Evolutionary conservation across 2,888 invertebrate genomes (phyloP).

Genomic region (Epirrita christyi): DNA sequence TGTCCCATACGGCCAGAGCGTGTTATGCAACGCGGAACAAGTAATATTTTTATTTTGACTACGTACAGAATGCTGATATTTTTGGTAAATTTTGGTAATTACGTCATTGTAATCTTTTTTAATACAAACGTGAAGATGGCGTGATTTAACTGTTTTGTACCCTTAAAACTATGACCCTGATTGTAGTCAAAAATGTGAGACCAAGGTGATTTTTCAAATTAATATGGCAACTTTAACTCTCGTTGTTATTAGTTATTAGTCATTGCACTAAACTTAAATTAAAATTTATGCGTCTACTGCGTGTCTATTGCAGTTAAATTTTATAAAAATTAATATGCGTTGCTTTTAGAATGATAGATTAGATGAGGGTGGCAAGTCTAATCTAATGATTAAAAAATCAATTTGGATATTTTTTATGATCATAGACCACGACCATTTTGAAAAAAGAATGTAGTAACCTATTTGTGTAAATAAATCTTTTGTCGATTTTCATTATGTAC

Average conservation of each 20-base stretch:
- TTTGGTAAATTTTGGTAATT: too few species aligned
- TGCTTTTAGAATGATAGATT: constrained; percentile 20
- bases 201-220: not conserved
- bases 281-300: constrained; percentile 42
- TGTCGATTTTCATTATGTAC: too few species aligned
- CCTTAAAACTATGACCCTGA: too few species aligned
- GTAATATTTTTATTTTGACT: not conserved
- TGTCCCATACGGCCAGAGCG: constrained; percentile 37
- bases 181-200: not conserved
- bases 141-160: not conserved
- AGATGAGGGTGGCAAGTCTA: constrained; percentile 26
- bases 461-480: too few species aligned
- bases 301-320: constrained; percentile 39
- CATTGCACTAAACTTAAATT: constrained; percentile 30
- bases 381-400: constrained; percentile 25
- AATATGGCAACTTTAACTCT: constrained; percentile 17
- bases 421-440: not conserved
- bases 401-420: constrained; percentile 9
- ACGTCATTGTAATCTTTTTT: too few species aligned
- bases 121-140: not conserved
- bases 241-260: too few species aligned
- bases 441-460: too few species aligned
- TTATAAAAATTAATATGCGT: constrained; percentile 35
- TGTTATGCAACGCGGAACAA: constrained; percentile 29
- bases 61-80: too few species aligned